Conservation (phyloP, 2,113 vertebrate species). For the Perognathus longimembris region DNA sequence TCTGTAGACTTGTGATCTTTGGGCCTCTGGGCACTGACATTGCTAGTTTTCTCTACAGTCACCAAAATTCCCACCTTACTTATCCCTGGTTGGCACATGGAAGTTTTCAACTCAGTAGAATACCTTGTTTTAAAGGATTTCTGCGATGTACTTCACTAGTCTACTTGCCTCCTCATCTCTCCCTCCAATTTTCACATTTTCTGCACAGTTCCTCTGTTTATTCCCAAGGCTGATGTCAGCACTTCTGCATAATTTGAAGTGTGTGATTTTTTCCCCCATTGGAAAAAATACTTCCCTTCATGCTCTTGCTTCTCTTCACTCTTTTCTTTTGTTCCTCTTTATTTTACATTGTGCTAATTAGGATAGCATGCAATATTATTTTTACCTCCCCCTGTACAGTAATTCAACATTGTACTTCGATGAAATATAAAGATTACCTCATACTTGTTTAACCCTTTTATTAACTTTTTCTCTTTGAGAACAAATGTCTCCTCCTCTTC, state of each 20-base stretch:
- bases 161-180: too few species aligned
- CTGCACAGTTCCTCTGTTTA: too few species aligned
- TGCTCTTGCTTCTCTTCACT: not conserved
- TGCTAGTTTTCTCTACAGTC: not conserved
- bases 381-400: rapidly evolving
- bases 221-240: not conserved
- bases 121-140: not conserved
- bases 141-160: not conserved
- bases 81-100: not conserved
- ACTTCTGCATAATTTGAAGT: not conserved
- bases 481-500: constrained; percentile 53
- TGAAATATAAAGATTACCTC: constrained; percentile 77
- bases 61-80: not conserved
- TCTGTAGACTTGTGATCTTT: not conserved
- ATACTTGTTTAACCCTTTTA: constrained; percentile 51
- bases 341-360: not conserved
- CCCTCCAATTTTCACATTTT: not conserved
- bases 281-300: not conserved
- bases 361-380: not conserved
- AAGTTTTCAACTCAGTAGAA: not conserved
- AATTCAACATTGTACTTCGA: not conserved
- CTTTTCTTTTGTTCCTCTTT: not conserved
- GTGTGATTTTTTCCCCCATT: not conserved
- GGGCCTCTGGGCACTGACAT: too few species aligned
- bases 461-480: constrained; percentile 48